Evolutionary conservation across 2,888 invertebrate genomes (phyloP).

Genomic region (Tetheella fluctuosa): DNA sequence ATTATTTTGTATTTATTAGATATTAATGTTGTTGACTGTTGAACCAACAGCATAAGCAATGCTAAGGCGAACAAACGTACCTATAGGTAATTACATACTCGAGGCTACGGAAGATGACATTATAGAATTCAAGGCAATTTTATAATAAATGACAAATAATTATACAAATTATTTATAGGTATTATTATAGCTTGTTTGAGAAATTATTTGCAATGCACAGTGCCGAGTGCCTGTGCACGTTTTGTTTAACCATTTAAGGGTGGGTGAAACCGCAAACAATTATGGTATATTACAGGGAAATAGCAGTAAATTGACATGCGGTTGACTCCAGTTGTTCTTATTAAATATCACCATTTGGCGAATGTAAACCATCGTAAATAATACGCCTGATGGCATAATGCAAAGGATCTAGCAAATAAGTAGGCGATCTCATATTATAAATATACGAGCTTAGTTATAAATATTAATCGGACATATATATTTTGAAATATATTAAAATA

Average conservation of each 20-base stretch:
- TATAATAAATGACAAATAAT: conserved; percentile 59
- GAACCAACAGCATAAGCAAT: not conserved
- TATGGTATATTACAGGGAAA: conserved; percentile 56
- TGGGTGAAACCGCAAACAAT: conserved; percentile 66
- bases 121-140: conserved; percentile 52
- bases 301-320: conserved; percentile 57
- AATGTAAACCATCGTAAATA: conserved; percentile 32
- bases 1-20: not conserved
- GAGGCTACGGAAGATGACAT: conserved; percentile 58
- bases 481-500: too few relatives aligned
- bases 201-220: conserved; percentile 57
- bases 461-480: too few relatives aligned
- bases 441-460: too few relatives aligned
- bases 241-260: conserved; percentile 65
- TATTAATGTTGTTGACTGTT: not conserved
- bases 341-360: conserved; percentile 50
- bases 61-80: conserved; percentile 17
- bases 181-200: conserved; percentile 55
- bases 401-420: not conserved
- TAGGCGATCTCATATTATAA: not conserved
- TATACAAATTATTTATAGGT: conserved; percentile 53
- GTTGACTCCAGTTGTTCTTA: conserved; percentile 50
- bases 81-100: conserved; percentile 40
- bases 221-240: conserved; percentile 48
- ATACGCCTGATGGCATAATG: conserved; percentile 5